These are phyloP conservation scores for Pelusios castaneus DNA, from an alignment of 2,113 vertebrate genomes.

Conservation along the genomic window DNA sequence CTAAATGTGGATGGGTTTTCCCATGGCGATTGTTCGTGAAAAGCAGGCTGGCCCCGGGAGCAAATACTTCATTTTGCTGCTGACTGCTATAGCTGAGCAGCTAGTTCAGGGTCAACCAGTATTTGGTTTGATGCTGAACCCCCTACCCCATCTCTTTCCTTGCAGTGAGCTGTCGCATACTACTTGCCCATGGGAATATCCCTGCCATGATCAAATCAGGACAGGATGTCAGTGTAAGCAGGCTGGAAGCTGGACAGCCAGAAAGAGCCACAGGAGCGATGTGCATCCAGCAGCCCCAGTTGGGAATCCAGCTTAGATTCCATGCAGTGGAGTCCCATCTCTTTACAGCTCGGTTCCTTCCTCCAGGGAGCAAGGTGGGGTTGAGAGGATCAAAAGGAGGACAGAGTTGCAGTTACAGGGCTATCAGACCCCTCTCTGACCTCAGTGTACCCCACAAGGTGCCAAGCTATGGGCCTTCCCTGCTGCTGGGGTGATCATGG, in stretches of 20 bases:
- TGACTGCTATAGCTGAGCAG: background rate
- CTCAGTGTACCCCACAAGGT: no score
- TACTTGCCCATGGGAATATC: background rate
- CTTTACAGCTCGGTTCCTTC: background rate
- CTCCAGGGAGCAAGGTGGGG: background rate
- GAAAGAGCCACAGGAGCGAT: background rate
- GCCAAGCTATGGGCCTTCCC: background rate
- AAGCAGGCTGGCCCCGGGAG: background rate
- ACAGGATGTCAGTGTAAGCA: background rate
- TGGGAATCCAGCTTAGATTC: background rate
- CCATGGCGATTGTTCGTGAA: background rate
- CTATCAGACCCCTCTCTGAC: no score
- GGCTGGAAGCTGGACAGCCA: background rate
- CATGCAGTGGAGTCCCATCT: background rate
- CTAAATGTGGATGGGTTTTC: background rate
- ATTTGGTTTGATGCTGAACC: no score
- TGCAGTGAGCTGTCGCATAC: background rate
- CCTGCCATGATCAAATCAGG: background rate
- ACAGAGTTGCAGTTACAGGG: background rate
- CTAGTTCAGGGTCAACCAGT: background rate
- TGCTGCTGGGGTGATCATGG: fast-evolving
- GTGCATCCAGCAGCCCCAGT: background rate
- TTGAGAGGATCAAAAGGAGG: background rate
- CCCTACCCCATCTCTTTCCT: background rate
- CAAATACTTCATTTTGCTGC: background rate